Base-by-base conservation (phyloP, 2,797 vertebrate genomes). In the Ispidina lecontei region DNA sequence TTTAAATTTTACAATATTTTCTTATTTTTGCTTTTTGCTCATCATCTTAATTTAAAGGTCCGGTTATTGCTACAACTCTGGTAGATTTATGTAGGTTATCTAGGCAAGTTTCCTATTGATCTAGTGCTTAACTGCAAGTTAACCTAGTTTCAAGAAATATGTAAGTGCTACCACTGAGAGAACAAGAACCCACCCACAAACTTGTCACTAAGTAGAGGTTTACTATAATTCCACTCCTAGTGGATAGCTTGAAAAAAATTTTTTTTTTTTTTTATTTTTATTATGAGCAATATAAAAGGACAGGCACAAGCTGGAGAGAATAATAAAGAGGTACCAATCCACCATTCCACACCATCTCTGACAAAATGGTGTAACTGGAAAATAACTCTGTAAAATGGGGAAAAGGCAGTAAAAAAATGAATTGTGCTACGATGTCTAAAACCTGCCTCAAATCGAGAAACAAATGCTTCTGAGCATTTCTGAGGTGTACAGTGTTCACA, bases 371-470 rank as follows among this genome's bases (percentile, higher is more conserved):
- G 87, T 88, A 90, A 92, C 89, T 91, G 71, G 94, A 94, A 94
- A 93, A 96, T 94, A 95, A 93, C 83, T 91, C 71, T 67, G 87
- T 91, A 79, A 92, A 85, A 77, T 47, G 68, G 87, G 54, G 62
- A n/a, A 84, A 93, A 93, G 75, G 69, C 84, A 96, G 81, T 94
- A 84, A 96, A 92, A 55, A 87, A 94, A 92, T 92, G 73, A 92
- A 72, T 94, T 87, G 85, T 94, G 84, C 84, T 94, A 87, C 76
- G 67, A 52, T 92, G 89, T 92, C 87, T 94, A 95, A 92, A 84
- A 93, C 70, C 71, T 95, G 89, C 82, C 75, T 90, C 88, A 72
- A 73, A 93, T 93, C 60, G 75, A 92, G 89, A 95, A 94, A 93
- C 79, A 93, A 93, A 94, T 91, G 77, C 72, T 73, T 7, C 59